Evolutionary conservation across 2,113 vertebrate genomes (phyloP), one percentile per base, ranked within the genome.

Genomic region (Pygoscelis antarcticus): DNA sequence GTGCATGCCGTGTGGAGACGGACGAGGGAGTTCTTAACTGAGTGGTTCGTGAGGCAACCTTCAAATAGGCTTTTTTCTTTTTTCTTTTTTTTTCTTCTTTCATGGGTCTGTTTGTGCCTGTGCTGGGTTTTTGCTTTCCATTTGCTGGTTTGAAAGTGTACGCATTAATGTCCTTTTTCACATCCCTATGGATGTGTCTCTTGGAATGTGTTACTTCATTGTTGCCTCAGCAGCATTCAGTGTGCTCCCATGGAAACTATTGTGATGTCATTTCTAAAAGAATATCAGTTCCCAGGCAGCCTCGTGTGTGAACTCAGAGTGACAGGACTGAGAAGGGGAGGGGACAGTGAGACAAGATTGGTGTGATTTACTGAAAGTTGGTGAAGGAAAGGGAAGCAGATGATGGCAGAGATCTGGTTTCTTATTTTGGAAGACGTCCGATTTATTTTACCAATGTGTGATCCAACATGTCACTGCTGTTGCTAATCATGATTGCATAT

Each of bases 171-270:
- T 34, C 40, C 61, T 87, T 89, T 52, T 74, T 9, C 60, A 9
- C 42, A 32, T 74, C 88, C 68, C 79, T 68, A 11, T 34, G 85
- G 89, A 40, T 29, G 36, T 60, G 32, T 60, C 75, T 68, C 71
- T 84, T 60, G 95, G 87, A 95, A 89, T 85, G 49, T 72, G 71
- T 72, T 74, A 10, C 87, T 60, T 80, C 83, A 47, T 54, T 90
- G 83, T 74, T 36, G 62, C 83, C 87, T 65, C 68, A 44, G 60
- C 79, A 80, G 90, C 77, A 42, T 80, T 87, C 25, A 6, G 40
- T 5, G 17, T 17, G 88, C 93, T 96, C 84, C 93, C 89, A 61
- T 72, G 84, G 96, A 93, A 96, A 96, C 95, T 66, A 34, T 52
- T 71, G 77, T 13, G 64, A 44, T 86, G 76, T 57, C 84, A 47